These are phyloP conservation scores for Rhinopomastus cyanomelas DNA, from an alignment of 2,113 vertebrate genomes.

Conservation along the genomic window DNA sequence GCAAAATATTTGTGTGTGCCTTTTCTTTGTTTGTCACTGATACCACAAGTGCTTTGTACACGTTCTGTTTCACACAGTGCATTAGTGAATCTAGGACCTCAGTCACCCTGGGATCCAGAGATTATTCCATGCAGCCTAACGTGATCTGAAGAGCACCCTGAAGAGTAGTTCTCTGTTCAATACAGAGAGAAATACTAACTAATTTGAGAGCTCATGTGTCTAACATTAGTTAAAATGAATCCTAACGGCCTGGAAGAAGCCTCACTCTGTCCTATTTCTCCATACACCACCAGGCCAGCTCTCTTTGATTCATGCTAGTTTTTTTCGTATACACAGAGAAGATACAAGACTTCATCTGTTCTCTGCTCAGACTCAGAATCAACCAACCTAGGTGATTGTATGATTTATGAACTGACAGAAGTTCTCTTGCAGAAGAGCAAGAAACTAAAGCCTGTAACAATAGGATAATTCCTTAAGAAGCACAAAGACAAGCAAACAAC, in stretches of 20 bases:
- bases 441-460: neutral
- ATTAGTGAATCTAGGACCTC: neutral
- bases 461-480: neutral
- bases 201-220: neutral
- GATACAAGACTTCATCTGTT: neutral
- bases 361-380: neutral
- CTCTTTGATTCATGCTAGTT: neutral
- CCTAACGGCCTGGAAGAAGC: neutral
- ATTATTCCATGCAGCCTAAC: neutral
- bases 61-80: neutral
- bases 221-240: neutral
- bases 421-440: neutral
- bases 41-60: neutral
- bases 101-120: neutral
- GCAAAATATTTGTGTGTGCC: neutral
- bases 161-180: neutral
- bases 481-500: neutral
- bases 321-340: neutral
- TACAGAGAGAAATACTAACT: neutral
- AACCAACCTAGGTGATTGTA: no score
- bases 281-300: neutral
- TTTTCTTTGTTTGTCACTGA: neutral
- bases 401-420: neutral
- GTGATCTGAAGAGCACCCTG: neutral
- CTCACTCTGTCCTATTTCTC: neutral